Evolutionary conservation across 2,113 vertebrate genomes (phyloP).

Genomic region (Prunella himalayana): DNA sequence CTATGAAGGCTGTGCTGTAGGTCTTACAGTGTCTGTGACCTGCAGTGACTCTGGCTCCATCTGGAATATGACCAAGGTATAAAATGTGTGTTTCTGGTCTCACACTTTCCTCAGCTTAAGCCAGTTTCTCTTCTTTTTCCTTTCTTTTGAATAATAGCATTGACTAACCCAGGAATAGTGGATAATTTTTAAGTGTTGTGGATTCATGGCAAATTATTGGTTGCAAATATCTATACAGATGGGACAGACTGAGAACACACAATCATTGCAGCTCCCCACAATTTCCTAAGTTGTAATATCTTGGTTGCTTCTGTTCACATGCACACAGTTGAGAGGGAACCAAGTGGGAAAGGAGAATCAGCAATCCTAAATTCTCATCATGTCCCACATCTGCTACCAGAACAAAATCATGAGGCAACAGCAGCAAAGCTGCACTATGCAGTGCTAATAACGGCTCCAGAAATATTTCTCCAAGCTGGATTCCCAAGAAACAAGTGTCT

Average conservation of each 20-base stretch:
- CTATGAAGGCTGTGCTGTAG: background rate
- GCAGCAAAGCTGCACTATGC: background rate
- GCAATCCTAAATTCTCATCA: background rate
- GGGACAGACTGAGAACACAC: background rate
- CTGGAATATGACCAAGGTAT: background rate
- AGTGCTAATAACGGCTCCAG: background rate
- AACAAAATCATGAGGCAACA: background rate
- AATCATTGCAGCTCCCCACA: background rate
- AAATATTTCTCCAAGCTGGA: background rate
- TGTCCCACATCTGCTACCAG: fast-evolving
- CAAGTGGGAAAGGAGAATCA: background rate
- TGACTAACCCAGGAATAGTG: background rate
- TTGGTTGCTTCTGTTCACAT: background rate
- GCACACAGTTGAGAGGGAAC: background rate
- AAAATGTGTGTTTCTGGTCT: background rate
- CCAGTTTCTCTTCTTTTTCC: background rate
- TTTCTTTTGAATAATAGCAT: background rate
- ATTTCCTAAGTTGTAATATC: background rate
- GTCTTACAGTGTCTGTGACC: background rate
- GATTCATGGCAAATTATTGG: background rate
- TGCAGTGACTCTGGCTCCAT: background rate
- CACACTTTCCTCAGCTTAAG: background rate
- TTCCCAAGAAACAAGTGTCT: background rate
- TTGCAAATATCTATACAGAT: background rate
- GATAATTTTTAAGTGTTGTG: background rate